A percentile compares a stretch with the other conserved stretches of the same genome.
phyloP scores from a whole-genome alignment of 1,140 invertebrate species.

The Steinernema khuongi region DNA sequence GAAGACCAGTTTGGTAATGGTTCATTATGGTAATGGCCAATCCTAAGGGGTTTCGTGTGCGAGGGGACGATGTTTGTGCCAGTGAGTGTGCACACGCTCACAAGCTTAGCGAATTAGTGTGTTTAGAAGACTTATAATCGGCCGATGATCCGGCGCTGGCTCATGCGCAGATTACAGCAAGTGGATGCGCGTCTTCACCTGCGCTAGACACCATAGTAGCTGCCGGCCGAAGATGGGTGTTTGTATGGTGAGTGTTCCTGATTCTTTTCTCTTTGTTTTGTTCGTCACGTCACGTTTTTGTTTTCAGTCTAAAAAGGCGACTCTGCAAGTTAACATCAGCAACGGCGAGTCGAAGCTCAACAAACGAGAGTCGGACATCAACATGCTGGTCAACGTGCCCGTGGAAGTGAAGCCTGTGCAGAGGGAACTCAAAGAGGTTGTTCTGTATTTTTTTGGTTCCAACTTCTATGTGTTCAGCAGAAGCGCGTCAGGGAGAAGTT shows the following conservation, averaged over 20 bases:
- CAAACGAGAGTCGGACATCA: slow-evolving; percentile 1
- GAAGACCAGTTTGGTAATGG: too few relatives aligned
- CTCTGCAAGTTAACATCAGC: background rate
- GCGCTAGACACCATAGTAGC: background rate
- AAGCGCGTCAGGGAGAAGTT: background rate
- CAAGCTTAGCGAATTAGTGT: background rate
- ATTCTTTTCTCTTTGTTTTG: background rate
- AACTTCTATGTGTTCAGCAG: background rate
- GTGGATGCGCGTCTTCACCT: background rate
- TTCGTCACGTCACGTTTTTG: background rate
- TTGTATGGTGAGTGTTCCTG: background rate
- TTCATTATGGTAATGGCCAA: too few relatives aligned
- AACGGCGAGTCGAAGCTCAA: background rate
- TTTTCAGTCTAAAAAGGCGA: background rate
- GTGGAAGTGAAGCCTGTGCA: background rate
- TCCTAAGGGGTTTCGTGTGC: too few relatives aligned
- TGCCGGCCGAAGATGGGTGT: background rate
- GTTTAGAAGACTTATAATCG: slow-evolving; percentile 2
- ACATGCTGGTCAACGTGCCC: background rate
- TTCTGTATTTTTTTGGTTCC: background rate
- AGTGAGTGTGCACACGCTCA: background rate
- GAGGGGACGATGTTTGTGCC: background rate
- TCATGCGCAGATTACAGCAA: background rate
- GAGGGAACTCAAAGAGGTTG: background rate
- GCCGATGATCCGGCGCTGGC: background rate